Evolutionary conservation across 2,113 vertebrate genomes (phyloP), one percentile per base, ranked within the genome.

Genomic region (Misgurnus anguillicaudatus): DNA sequence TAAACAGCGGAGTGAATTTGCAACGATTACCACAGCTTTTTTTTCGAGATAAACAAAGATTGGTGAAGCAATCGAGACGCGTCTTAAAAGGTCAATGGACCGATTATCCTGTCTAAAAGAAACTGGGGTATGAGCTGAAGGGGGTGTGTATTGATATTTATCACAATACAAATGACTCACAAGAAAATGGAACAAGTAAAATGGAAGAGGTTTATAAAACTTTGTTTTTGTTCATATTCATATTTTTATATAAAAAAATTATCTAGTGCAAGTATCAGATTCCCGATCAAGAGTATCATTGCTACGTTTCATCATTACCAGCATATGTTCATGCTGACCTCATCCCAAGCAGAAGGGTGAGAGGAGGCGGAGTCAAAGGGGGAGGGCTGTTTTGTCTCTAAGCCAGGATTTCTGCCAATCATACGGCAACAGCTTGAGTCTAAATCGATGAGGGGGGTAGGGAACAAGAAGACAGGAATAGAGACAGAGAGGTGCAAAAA

Each of bases 321-420:
- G 77, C 82, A 85, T 72, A 78, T 86, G 78, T 65, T 84, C 53
- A 24, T 58, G 58, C 77, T 83, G 80, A 90, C 84, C 86, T 77
- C 79, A 70, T 62, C 61, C 72, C 53, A 53, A 58, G 79, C 80
- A 69, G 4, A 39, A 86, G 78, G 87, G 77, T 0, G 47, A 88
- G 81, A 85, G 89, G 83, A 87, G 82, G 63, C n/a, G 80, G 53
- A 79, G 81, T 61, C 61, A 58, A 16, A 48, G 72, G 83, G 82
- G 80, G 13, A 65, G 65, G 63, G 69, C 36, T 60, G 60, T 60
- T 77, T 48, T 42, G 67, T 63, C 63, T 71, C 80, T 6, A 41
- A 64, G 68, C 36, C 82, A 61, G 81, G 60, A 72, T 17, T 55
- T 36, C 24, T 13, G 48, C 84, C 86, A 87, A 87, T 86, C 19